Conservation (phyloP, 2,888 invertebrate species). For the Erebia epiphron region DNA sequence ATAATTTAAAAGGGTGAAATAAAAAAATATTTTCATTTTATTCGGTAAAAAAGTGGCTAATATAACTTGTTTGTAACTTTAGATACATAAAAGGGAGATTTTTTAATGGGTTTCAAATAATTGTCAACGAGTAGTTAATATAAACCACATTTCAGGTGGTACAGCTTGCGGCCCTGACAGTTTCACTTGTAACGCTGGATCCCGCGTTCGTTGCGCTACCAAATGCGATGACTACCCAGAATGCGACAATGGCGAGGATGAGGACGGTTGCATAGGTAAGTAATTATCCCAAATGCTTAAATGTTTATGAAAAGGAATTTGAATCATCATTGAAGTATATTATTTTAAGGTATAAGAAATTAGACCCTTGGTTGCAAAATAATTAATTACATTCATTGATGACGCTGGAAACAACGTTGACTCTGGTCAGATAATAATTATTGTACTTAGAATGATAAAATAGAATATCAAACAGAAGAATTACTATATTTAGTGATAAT, state of each 20-base stretch:
- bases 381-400: too few species aligned
- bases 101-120: not conserved
- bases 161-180: slow-evolving; percentile 52
- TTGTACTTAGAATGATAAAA: too few species aligned
- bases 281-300: too few species aligned
- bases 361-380: too few species aligned
- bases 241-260: slow-evolving; percentile 85
- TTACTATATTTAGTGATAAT: too few species aligned
- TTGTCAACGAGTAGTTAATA: not conserved
- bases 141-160: slow-evolving; percentile 45
- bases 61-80: not conserved
- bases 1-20: not conserved
- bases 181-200: slow-evolving; percentile 54
- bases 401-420: too few species aligned
- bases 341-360: too few species aligned
- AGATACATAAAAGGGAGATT: not conserved
- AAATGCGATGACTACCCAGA: slow-evolving; percentile 75
- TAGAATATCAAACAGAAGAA: too few species aligned
- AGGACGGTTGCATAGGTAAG: slow-evolving; percentile 77
- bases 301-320: too few species aligned
- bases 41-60: not conserved
- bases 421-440: too few species aligned
- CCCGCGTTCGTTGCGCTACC: slow-evolving; percentile 53
- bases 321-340: too few species aligned
- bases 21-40: not conserved